Evolutionary conservation across 2,888 invertebrate genomes (phyloP).

Genomic region (Euzophera pinguis): DNA sequence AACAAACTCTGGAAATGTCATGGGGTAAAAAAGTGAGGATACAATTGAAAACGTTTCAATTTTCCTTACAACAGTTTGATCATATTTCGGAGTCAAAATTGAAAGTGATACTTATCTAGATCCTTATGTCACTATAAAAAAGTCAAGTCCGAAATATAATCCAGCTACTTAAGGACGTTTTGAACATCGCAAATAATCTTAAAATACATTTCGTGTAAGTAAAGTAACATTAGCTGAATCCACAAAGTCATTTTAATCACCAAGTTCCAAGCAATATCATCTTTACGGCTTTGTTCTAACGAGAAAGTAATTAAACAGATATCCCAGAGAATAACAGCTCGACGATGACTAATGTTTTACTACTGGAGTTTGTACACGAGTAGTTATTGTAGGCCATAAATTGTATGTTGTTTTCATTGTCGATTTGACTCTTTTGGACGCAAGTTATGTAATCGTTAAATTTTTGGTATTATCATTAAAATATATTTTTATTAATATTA

Average conservation of each 20-base stretch:
- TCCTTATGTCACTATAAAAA: too few relatives aligned
- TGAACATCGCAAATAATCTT: not conserved
- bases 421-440: slow-evolving; percentile 4
- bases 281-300: slow-evolving; percentile 41
- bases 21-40: not conserved
- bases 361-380: slow-evolving; percentile 24
- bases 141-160: not conserved
- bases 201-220: not conserved
- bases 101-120: too few relatives aligned
- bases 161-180: not conserved
- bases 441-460: not conserved
- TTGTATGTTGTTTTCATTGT: not conserved
- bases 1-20: not conserved
- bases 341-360: slow-evolving; percentile 35
- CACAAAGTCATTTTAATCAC: slow-evolving; percentile 42
- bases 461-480: too few relatives aligned
- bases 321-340: slow-evolving; percentile 40
- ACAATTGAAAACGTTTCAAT: too few relatives aligned
- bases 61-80: too few relatives aligned
- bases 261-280: slow-evolving; percentile 33
- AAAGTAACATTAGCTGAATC: slow-evolving; percentile 20
- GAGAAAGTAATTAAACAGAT: slow-evolving; percentile 41
- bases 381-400: slow-evolving; percentile 10
- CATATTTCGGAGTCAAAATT: too few relatives aligned
- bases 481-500: too few relatives aligned